A percentile compares a stretch with the other conserved stretches of the same genome.
Evolutionary conservation across 2,113 vertebrate species (phyloP).

Genomic region (Machaerirhynchus nigripectus): DNA sequence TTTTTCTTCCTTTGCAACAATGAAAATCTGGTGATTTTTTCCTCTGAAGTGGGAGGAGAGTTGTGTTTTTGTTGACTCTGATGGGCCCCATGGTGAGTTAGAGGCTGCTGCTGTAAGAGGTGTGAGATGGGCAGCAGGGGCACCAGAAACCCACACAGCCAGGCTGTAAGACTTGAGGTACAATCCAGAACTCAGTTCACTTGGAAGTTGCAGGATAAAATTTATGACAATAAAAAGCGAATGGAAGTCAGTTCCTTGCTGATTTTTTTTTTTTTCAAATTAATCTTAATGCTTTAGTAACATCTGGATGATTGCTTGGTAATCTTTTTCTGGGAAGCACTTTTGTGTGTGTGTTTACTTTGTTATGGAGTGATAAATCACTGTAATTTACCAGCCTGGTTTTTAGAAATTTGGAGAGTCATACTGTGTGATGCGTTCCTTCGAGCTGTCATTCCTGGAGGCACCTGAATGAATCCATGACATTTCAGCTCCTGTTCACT

Average conservation of each 20-base stretch:
- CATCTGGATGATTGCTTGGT: constrained; percentile 33
- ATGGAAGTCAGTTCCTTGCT: not conserved
- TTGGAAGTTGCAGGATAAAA: not conserved
- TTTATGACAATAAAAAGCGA: not conserved
- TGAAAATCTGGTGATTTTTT: not conserved
- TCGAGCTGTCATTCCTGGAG: constrained; percentile 27
- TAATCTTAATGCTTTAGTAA: constrained; percentile 5
- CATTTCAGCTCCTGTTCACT: constrained; percentile 46
- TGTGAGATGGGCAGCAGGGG: not conserved
- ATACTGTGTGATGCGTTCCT: not conserved
- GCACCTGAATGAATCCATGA: constrained; percentile 17
- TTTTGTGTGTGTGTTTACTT: not conserved
- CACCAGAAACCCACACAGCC: not conserved
- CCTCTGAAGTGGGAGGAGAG: not conserved
- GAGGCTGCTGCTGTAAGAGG: not conserved
- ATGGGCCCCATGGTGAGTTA: not conserved
- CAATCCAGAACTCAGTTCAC: not conserved
- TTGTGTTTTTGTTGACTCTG: not conserved
- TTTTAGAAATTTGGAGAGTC: not conserved
- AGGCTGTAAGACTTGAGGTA: not conserved
- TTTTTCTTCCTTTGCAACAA: not conserved
- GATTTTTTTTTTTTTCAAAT: not conserved
- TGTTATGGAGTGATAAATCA: constrained; percentile 33
- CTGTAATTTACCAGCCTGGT: constrained; percentile 3
- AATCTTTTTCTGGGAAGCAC: not conserved